Evolutionary conservation across 2,797 vertebrate genomes (phyloP).

Genomic region (Ptychobarbus kaznakovi): DNA sequence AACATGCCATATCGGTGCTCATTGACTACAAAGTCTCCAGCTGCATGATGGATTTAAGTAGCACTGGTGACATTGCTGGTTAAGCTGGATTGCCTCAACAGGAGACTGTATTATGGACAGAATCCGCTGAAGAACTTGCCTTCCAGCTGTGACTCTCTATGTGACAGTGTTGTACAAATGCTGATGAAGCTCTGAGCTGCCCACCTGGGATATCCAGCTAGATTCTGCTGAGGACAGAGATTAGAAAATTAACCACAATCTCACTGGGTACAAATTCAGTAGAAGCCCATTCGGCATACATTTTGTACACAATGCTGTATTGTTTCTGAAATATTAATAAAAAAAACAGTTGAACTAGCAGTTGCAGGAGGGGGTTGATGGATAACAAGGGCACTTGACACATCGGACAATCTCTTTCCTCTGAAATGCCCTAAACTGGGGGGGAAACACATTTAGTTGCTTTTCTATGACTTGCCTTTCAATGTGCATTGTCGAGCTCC

Average conservation of each 20-base stretch:
- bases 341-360: not conserved
- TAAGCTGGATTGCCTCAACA: slow-evolving; percentile 13
- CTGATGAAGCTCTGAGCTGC: slow-evolving; percentile 26
- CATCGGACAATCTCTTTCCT: not conserved
- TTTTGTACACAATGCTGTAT: not conserved
- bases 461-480: slow-evolving; percentile 1
- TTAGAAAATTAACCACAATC: not conserved
- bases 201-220: slow-evolving; percentile 4
- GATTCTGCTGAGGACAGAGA: slow-evolving; percentile 1
- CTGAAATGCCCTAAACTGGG: not conserved
- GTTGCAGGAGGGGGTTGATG: not conserved
- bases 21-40: not conserved
- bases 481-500: not conserved
- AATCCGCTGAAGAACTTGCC: not conserved
- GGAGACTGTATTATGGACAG: not conserved
- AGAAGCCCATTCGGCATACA: slow-evolving; percentile 13
- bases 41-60: not conserved
- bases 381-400: slow-evolving; percentile 4
- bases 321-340: not conserved
- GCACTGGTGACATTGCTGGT: not conserved
- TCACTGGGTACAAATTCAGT: not conserved
- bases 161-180: not conserved
- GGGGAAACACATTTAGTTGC: not conserved
- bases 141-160: slow-evolving; percentile 16
- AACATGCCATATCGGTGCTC: not conserved